A percentile compares a stretch with the other conserved stretches of the same genome.
Conservation (phyloP, 1,140 invertebrate genomes). For the Dufourea novaeangliae region DNA sequence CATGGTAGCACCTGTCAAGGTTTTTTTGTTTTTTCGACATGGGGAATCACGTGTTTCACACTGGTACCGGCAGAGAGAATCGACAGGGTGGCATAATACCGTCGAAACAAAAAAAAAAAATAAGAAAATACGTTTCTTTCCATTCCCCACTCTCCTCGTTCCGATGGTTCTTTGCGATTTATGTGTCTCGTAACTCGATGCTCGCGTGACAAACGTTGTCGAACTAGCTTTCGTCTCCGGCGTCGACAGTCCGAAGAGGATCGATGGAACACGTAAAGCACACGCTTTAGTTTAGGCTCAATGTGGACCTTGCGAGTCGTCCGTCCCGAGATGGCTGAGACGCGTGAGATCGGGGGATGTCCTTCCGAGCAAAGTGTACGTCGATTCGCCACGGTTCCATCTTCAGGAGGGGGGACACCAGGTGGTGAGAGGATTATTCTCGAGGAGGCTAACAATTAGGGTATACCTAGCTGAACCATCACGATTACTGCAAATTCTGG, state of each 20-base stretch:
- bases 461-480: constrained; percentile 35
- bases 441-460: background rate
- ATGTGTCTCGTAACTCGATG: background rate
- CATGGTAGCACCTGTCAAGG: constrained; percentile 18
- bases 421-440: background rate
- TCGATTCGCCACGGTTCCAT: constrained; percentile 38
- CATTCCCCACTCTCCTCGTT: background rate
- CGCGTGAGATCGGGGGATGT: constrained; percentile 39
- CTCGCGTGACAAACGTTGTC: background rate
- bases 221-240: background rate
- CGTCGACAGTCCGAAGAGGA: constrained; percentile 21
- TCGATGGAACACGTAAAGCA: background rate
- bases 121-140: constrained; percentile 12
- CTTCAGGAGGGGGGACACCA: background rate
- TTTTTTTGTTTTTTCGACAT: no score
- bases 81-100: background rate
- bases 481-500: background rate
- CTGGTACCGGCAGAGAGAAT: constrained; percentile 3
- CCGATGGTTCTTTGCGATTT: background rate
- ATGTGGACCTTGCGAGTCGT: constrained; percentile 58
- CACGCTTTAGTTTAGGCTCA: constrained; percentile 10
- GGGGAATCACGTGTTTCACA: constrained; percentile 12
- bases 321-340: constrained; percentile 21
- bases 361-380: background rate
- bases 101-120: no score